Conservation (phyloP, 2,797 vertebrate genomes). For the Thripadectes ignobilis region DNA sequence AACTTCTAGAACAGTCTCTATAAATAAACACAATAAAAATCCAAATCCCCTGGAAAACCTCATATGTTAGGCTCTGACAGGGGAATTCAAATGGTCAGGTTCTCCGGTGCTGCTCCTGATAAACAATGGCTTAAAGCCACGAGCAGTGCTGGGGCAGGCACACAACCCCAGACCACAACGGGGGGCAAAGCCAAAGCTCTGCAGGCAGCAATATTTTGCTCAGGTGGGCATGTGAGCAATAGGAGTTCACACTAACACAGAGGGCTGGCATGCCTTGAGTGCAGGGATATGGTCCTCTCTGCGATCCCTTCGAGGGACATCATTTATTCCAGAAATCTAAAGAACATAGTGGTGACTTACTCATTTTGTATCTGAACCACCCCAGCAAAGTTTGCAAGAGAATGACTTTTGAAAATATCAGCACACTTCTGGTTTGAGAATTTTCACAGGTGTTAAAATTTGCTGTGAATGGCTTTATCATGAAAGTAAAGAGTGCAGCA, state of each 20-base stretch:
- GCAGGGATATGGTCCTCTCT: not conserved
- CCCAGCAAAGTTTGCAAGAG: not conserved
- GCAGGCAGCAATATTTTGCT: not conserved
- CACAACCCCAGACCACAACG: fast-evolving
- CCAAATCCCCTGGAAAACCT: not conserved
- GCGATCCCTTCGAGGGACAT: fast-evolving
- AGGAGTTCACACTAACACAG: not conserved
- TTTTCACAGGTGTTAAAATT: not conserved
- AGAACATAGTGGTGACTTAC: not conserved
- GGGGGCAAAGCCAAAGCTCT: not conserved
- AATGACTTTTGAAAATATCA: not conserved
- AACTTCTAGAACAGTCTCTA: not conserved
- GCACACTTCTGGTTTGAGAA: not conserved
- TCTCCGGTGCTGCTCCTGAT: not conserved
- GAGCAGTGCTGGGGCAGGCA: not conserved
- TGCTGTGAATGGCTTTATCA: not conserved
- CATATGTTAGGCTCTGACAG: not conserved
- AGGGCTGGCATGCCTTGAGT: not conserved
- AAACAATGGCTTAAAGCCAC: not conserved
- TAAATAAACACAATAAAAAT: not conserved
- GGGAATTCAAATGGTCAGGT: not conserved
- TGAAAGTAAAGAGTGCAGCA: not conserved
- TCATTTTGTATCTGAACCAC: not conserved
- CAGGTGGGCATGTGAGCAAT: not conserved
- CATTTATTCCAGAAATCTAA: not conserved